Evolutionary conservation across 2,888 invertebrate genomes (phyloP), one percentile per base, ranked within the genome.

Genomic region (Spicauda simplicius): DNA sequence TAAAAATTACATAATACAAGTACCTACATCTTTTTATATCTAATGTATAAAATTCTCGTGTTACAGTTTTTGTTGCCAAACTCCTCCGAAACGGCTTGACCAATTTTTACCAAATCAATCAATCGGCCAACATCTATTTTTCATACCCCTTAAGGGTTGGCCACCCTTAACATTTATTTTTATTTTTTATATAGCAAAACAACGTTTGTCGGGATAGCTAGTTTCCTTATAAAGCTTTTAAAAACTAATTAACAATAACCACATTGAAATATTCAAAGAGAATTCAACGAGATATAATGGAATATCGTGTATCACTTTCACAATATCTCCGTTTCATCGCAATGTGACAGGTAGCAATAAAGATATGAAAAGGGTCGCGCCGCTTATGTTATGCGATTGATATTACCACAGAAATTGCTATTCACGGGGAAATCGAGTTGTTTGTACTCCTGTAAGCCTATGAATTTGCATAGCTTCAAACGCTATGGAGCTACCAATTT

Each of bases 351-450:
- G 37, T 62, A 53, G 41, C 37, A 33, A 16, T 53, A 62, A 62
- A 62, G 54, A 61, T 78, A 82, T 80, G 83, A 84, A 79, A 83
- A 87, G 85, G 87, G 85, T 85, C 85, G 80, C 74, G 58, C 80
- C 82, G 83, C 85, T 87, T 88, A 86, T 84, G 85, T 80, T 82
- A 77, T 80, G 75, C 82, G 82, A 87, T 86, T 84, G 87, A 87
- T 89, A 88, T 87, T 84, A 83, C 85, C 85, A 78, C 83, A 83
- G 84, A 86, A 86, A 87, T 85, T 86, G 85, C 80, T 81, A 83
- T 86, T 87, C 84, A 85, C 78, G 80, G 76, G 80, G 82, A 84
- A 83, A 85, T 85, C 77, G 80, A 83, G 76, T 79, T 79, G 74
- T 73, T 75, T 78, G 74, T 80, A 80, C 82, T 77, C 73, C 77